Evolutionary conservation across 2,113 vertebrate genomes (phyloP).

Genomic region (Todiramphus chloris): DNA sequence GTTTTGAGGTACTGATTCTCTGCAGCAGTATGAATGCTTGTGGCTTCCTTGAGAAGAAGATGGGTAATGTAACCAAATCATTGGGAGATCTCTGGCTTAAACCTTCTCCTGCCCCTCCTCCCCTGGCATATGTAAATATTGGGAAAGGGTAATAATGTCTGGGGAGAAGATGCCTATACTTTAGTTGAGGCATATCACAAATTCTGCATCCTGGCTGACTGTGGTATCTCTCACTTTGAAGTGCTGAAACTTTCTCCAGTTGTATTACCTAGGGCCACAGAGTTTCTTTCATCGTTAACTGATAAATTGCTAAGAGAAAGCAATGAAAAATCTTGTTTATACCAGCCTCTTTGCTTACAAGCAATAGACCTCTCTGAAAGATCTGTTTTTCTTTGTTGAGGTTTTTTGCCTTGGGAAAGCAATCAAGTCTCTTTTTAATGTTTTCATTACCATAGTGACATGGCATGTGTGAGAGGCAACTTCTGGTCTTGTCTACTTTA

Average conservation of each 20-base stretch:
- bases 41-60: neutral
- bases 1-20: neutral
- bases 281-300: neutral
- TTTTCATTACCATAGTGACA: slow-evolving; percentile 5
- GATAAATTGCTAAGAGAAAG: slow-evolving; percentile 24
- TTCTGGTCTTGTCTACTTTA: neutral
- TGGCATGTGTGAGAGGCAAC: neutral
- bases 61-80: neutral
- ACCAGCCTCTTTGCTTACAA: neutral
- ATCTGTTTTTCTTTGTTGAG: slow-evolving; percentile 1
- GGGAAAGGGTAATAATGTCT: neutral
- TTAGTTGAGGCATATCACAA: neutral
- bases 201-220: neutral
- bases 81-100: neutral
- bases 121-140: neutral
- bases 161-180: neutral
- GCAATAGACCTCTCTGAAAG: neutral
- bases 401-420: slow-evolving; percentile 20
- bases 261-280: neutral
- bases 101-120: neutral
- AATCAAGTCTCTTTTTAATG: slow-evolving; percentile 19
- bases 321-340: neutral
- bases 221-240: neutral
- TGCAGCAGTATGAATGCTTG: neutral
- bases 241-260: neutral